Evolutionary conservation across 2,113 vertebrate genomes (phyloP), one percentile per base, ranked within the genome.

Genomic region (Calidris pugnax): DNA sequence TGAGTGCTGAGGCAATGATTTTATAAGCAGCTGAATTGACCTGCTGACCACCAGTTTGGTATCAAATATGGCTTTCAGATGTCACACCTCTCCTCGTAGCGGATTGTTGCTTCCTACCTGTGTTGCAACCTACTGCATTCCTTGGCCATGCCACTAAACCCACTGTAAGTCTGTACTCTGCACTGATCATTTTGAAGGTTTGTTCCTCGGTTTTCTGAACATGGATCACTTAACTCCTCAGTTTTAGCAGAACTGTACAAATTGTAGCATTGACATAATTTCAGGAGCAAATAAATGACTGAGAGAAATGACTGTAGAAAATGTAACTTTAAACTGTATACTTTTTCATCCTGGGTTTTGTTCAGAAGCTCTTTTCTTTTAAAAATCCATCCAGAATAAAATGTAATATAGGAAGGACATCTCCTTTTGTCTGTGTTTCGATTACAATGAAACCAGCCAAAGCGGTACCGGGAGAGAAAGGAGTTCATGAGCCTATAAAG

Each of bases 41-140:
- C 5, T 73, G 26, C 41, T 45, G 53, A 57, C 18, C 5, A 4
- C 16, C 35, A 22, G 62, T 37, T 55, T 69, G 5, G 19, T 56
- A 23, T 28, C 8, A 64, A 68, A 50, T 9, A 5, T 72, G 7
- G 15, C 7, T 91, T 84, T 35, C 22, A 48, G 59, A 84, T 53
- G 3, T 20, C 7, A 0, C 12, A 33, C 5, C 14, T 71, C 45
- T 76, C 15, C 48, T 83, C 0, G 0, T 8, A 43, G 20, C 4
- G 6, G 26, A 20, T 57, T 87, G 13, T 14, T 80, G 3, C 41
- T 93, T 7, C 16, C 4, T 56, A 19, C 3, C 5, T 35, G 21
- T 14, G 1, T 68, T 87, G 63, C 23, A 72, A 15, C 13, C 5
- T 26, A 20, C 6, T 24, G 10, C 17, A 30, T 63, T 72, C 19